Percentiles rank a stretch among this genome's conserved stretches.
Conservation (phyloP, 2,113 vertebrate genomes). For the Pelodiscus sinensis region DNA sequence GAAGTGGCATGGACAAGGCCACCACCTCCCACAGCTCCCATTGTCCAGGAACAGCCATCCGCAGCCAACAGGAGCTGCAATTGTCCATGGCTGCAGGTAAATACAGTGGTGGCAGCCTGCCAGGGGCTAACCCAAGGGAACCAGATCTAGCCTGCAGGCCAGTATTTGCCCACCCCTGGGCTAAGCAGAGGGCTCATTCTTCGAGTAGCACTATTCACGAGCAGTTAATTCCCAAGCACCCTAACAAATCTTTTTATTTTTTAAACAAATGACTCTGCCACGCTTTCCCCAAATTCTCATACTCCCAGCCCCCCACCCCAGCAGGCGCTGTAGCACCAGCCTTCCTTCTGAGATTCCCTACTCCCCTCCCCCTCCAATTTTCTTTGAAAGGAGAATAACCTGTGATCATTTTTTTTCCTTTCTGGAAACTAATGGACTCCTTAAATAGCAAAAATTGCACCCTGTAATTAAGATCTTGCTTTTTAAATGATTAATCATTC, state of each 20-base stretch:
- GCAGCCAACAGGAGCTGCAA: too few species aligned
- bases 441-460: conserved; percentile 88
- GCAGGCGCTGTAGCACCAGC: conserved; percentile 57
- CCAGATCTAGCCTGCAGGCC: too few species aligned
- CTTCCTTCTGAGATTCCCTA: conserved; percentile 14
- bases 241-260: conserved; percentile 44
- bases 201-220: conserved; percentile 1
- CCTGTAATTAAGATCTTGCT: conserved; percentile 89
- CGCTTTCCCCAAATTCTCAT: conserved; percentile 41
- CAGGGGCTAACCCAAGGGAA: too few species aligned
- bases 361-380: neutral
- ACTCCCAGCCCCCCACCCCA: conserved; percentile 53
- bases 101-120: too few species aligned
- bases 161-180: too few species aligned
- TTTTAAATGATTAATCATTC: conserved; percentile 89
- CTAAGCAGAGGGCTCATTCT: conserved; percentile 26
- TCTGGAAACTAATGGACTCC: conserved; percentile 86
- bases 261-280: conserved; percentile 68
- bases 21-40: too few species aligned
- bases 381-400: conserved; percentile 80
- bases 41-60: too few species aligned
- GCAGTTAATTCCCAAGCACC: conserved; percentile 21
- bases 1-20: too few species aligned
- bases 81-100: too few species aligned
- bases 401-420: conserved; percentile 75